phyloP scores from a whole-genome alignment of 2,888 invertebrate species.

The Platypus cylindrus region DNA sequence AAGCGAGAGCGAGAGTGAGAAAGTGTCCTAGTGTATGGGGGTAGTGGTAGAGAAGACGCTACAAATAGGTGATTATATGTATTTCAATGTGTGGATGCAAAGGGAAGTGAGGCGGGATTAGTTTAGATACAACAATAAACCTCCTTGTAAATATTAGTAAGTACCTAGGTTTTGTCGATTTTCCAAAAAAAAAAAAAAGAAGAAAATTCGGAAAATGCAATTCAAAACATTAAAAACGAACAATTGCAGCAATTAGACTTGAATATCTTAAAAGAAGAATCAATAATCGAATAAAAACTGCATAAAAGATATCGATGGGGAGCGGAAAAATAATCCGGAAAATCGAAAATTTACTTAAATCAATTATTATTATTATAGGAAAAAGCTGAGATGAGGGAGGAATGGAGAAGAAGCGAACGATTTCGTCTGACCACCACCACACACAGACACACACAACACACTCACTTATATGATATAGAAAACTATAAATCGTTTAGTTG shows the following conservation, averaged over 20 bases:
- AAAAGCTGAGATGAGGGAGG: conserved; percentile 11
- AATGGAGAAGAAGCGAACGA: conserved; percentile 9
- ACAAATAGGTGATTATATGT: conserved; percentile 13
- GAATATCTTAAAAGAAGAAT: no score
- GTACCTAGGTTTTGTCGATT: no score
- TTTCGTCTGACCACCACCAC: no score
- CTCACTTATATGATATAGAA: no score
- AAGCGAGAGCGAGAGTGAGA: background rate
- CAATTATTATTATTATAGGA: no score
- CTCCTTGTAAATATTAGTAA: no score
- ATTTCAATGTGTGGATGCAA: conserved; percentile 10
- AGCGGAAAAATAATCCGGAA: conserved; percentile 9
- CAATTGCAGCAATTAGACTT: background rate
- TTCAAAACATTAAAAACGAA: background rate
- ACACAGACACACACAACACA: no score
- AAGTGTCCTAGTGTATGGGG: conserved; percentile 5
- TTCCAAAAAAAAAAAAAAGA: background rate
- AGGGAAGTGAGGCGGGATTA: conserved; percentile 6
- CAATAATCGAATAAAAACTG: background rate
- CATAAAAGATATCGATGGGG: background rate
- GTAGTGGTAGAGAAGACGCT: conserved; percentile 4
- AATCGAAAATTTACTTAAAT: conserved; percentile 16
- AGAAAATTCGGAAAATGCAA: background rate
- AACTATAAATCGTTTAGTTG: conserved; percentile 17
- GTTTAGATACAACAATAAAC: conserved; percentile 7